Evolutionary conservation across 2,797 vertebrate species (phyloP).

Genomic region (Heliangelus exortis): DNA sequence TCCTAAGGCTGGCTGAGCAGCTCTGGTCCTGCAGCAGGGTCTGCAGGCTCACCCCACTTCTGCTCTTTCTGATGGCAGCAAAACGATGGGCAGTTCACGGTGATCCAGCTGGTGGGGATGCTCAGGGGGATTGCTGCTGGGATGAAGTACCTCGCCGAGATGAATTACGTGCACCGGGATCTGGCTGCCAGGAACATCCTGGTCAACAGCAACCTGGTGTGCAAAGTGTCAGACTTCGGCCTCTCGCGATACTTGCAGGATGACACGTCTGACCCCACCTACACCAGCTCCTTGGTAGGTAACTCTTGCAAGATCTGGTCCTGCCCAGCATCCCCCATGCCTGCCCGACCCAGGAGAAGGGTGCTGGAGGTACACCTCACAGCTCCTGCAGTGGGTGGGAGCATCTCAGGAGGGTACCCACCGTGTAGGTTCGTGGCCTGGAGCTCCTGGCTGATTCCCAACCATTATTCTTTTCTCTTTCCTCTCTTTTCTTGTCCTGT

Average conservation of each 20-base stretch:
- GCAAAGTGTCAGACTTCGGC: constrained; percentile 98
- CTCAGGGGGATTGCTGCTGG: constrained; percentile 95
- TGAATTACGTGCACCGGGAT: constrained; percentile 98
- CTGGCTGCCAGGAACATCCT: constrained; percentile 97
- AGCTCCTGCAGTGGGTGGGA: background rate
- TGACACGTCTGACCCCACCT: constrained; percentile 96
- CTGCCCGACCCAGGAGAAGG: background rate
- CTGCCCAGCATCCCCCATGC: background rate
- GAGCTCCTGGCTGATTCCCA: background rate
- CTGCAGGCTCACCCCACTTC: background rate
- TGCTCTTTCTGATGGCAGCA: constrained; percentile 80
- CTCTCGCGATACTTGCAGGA: constrained; percentile 97
- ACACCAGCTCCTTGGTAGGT: constrained; percentile 96
- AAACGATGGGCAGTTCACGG: constrained; percentile 98
- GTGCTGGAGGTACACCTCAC: background rate
- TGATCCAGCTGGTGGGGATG: constrained; percentile 99
- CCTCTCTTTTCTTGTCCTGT: background rate
- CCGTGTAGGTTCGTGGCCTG: rapidly evolving
- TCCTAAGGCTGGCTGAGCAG: background rate
- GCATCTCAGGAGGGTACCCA: background rate
- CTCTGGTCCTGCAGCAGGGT: background rate
- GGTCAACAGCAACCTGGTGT: constrained; percentile 98
- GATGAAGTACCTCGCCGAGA: constrained; percentile 98
- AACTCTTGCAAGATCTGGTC: background rate
- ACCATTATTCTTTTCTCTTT: background rate